Evolutionary conservation across 2,888 invertebrate genomes (phyloP), one percentile per base, ranked within the genome.

Genomic region (Tetragnatha montana): DNA sequence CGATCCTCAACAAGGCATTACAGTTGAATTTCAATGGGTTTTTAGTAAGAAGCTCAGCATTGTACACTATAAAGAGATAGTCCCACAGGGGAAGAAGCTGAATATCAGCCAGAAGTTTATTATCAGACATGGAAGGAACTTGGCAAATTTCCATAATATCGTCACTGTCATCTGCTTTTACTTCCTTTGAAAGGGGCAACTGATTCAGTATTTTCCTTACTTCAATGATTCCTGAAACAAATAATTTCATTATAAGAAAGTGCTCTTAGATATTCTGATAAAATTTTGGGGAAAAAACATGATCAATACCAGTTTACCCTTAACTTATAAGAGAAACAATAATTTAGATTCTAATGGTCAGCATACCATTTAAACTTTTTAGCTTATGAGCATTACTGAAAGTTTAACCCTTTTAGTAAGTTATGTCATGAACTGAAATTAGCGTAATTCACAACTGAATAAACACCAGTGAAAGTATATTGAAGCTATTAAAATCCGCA

Each of bases 31-130:
- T 17, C 14, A 8, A 50, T 0, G n/a, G 49, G 49, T 50, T 49
- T 50, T n/a, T 74, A 75, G 22, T 73, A 14, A 91, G 50, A 10
- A 90, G 49, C n/a, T 91, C 88, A 22, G 75, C 70, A 78, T 91
- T 87, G 73, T 87, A 88, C 3, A 76, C 8, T 12, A 83, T 70
- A 21, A 87, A 87, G 14, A 90, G 17, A 71, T 81, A 81, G 14
- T 87, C 74, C 88, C 90, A 83, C 8, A 91, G 79, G 70, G 91
- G 91, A 22, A 84, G 22, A 8, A 90, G 68, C 10, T 87, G 87
- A 22, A 90, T 81, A 10, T 83, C 50, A 19, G 60, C 22, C 12
- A 14, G 69, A 0, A 90, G 6, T 19, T 79, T 82, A 6, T 51
- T 68, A 69, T 78, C 21, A 6, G 87, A 47, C n/a, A 82, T 82